These are phyloP conservation scores for Drepana falcataria DNA, from an alignment of 2,888 invertebrate genomes.

Conservation along the genomic window DNA sequence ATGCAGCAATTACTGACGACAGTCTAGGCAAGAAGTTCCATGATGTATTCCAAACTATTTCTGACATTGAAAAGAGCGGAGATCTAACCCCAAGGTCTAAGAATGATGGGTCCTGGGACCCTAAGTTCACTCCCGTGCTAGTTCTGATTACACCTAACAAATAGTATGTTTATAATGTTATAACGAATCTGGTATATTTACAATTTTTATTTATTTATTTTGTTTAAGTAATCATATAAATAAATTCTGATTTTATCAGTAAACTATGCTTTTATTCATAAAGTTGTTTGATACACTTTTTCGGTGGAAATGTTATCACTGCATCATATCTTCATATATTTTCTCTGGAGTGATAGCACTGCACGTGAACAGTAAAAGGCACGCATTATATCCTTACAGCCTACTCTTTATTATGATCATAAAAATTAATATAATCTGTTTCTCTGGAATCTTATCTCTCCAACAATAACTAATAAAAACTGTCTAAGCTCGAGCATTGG, in stretches of 20 bases:
- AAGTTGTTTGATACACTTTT: no score
- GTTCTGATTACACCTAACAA: constrained; percentile 52
- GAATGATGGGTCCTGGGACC: constrained; percentile 57
- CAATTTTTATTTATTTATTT: not conserved
- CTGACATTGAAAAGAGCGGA: constrained; percentile 50
- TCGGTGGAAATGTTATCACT: no score
- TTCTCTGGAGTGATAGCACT: no score
- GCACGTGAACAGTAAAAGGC: no score
- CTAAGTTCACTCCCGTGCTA: constrained; percentile 53
- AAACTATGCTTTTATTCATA: not conserved
- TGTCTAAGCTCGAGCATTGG: no score
- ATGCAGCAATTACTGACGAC: constrained; percentile 37
- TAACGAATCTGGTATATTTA: constrained; percentile 1
- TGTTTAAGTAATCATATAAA: not conserved
- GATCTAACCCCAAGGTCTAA: constrained; percentile 45
- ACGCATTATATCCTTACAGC: no score
- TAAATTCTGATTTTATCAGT: not conserved
- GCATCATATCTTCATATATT: no score
- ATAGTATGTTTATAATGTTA: constrained; percentile 13
- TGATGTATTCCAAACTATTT: constrained; percentile 53
- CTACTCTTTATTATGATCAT: no score
- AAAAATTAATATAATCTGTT: no score
- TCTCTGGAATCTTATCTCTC: no score
- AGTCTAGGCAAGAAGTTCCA: constrained; percentile 43
- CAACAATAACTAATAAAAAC: no score